Conservation (phyloP, 2,797 vertebrate genomes). For the Gymnothorax javanicus region DNA sequence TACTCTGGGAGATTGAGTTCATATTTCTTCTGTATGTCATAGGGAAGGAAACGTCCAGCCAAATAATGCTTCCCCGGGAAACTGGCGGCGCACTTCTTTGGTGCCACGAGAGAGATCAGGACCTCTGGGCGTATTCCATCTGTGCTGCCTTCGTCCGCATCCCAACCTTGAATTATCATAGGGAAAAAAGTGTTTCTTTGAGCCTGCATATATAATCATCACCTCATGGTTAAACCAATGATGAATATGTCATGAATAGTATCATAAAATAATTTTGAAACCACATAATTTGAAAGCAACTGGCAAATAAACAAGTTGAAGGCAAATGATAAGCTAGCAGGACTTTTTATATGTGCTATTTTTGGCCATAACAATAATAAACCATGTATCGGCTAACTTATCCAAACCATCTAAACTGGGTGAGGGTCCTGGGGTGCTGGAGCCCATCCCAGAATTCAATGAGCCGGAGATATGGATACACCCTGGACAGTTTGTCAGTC, state of each 20-base stretch:
- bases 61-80: slow-evolving; percentile 92
- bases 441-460: too few species aligned
- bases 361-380: background rate
- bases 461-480: too few species aligned
- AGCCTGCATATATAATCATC: background rate
- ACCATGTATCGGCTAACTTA: too few species aligned
- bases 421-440: too few species aligned
- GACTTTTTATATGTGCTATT: background rate
- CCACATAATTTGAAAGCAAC: background rate
- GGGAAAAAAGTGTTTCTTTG: slow-evolving; percentile 7
- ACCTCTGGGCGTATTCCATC: slow-evolving; percentile 88
- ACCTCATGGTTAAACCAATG: background rate
- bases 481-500: too few species aligned
- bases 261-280: background rate
- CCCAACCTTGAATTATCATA: slow-evolving; percentile 78
- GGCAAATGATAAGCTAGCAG: background rate
- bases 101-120: slow-evolving; percentile 87
- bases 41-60: slow-evolving; percentile 90
- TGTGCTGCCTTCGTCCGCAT: slow-evolving; percentile 75
- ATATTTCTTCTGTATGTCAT: slow-evolving; percentile 92
- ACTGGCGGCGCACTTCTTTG: slow-evolving; percentile 83
- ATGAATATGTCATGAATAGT: background rate
- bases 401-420: too few species aligned
- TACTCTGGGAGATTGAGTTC: slow-evolving; percentile 88
- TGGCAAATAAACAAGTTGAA: too few species aligned